Evolutionary conservation across 2,797 vertebrate species (phyloP), one percentile per base, ranked within the genome.

Genomic region (Sebastes dallii): DNA sequence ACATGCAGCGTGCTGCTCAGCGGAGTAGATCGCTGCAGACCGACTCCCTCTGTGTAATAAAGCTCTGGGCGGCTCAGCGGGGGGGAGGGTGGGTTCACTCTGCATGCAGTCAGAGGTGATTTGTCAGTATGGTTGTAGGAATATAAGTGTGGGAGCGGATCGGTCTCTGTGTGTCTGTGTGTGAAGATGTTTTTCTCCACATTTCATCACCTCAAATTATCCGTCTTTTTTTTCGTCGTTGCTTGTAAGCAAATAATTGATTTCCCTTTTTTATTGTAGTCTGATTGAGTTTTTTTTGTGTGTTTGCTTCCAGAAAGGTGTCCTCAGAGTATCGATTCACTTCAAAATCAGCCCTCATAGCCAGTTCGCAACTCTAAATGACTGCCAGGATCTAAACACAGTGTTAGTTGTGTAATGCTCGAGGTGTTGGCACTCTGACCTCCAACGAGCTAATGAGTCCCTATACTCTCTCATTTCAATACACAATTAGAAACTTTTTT

Each of bases 101-200:
- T 80, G 81, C 78, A 88, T 84, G 82, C 71, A 88, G 86, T 92
- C 71, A 75, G 71, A 88, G 90, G 91, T 86, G 83, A 93, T 93
- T 91, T 89, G 85, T 93, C 87, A 89, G 87, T 67, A 22, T 64
- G 65, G 66, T 77, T 83, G 66, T 65, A 60, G 72, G 65, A 70
- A 67, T 72, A 62, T 83, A 89, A 87, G 71, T 72, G 78, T 78
- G 85, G 66, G 79, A 81, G 90, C 32, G 84, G 86, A 75, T 89
- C 55, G 46, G 66, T 85, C 55, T 66, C 27, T 75, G 72, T 71
- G 68, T 61, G 66, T 61, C 27, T 77, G 72, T 72, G 68, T 60
- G 62, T 68, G 72, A 78, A 64, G 76, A 75, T 80, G 22, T 52
- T 86, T 90, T 90, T 77, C 86, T 83, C 64, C 69, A 60, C 65